Base-by-base conservation (phyloP, 2,888 invertebrate genomes). In the Alsophila aescularia region DNA sequence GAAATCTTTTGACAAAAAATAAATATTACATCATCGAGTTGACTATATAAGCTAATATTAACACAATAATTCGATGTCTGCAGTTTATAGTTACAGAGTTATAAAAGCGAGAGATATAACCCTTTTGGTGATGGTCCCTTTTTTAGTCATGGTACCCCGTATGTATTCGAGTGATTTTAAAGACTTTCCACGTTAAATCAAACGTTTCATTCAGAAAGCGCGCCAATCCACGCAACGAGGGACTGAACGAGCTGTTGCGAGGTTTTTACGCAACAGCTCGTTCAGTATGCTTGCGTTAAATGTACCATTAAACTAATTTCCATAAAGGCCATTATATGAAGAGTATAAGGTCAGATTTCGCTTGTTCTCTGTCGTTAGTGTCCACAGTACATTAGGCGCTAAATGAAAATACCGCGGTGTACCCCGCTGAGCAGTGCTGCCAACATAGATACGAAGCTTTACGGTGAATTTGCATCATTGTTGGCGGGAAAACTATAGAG, bases 351-450 rank as follows among this genome's bases (percentile, higher is more conserved):
- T 62, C 56, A 57, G 51, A 62, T 52, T 63, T 65, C 56, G 56
- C 39, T 54, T 48, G 67, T 45, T 57, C 36, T 37, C 54, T 50
- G 62, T 60, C 66, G 56, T 52, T 56, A 61, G 54, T 44, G 42
- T 42, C 49, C 58, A 66, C 66, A 70, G 57, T 60, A 73, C 72
- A 79, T 75, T 77, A 74, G 62, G 64, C 66, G 59, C 59, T 56
- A 68, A 72, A 70, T 74, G 70, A 72, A 71, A 65, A 66, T 56
- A 58, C 47, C 58, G 49, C 62, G 63, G 65, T 67, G 54, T 62
- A 61, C 42, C 43, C 53, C 44, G 57, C 15, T 34, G 40, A 52
- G 53, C 57, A 53, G 56, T 61, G 63, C 42, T 65, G 54, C 61
- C 61, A 64, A 57, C 58, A 45, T 57, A 55, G 62, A 58, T 60